phyloP scores from a whole-genome alignment of 2,797 vertebrate species.

The Lophius americanus region DNA sequence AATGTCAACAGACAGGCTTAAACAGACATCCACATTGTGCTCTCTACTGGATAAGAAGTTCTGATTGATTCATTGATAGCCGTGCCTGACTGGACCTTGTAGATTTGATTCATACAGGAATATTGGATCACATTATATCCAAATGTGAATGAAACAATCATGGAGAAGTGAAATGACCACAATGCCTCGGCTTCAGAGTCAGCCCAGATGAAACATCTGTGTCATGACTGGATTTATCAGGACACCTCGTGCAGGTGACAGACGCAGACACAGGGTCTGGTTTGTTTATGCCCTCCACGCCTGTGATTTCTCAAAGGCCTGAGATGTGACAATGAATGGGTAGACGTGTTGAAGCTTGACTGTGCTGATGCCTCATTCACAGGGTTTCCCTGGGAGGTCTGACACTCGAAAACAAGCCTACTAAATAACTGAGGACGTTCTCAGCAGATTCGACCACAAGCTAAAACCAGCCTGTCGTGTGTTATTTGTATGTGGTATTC shows the following conservation, averaged over 20 bases:
- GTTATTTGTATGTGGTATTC: no score
- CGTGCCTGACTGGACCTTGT: no score
- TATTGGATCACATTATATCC: slow-evolving; percentile 5
- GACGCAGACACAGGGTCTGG: slow-evolving; percentile 45
- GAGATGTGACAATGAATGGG: slow-evolving; percentile 64
- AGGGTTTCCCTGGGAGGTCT: slow-evolving; percentile 60
- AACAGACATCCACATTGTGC: slow-evolving; percentile 26
- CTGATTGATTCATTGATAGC: slow-evolving; percentile 39
- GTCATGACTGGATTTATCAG: slow-evolving; percentile 48
- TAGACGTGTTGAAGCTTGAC: slow-evolving; percentile 78
- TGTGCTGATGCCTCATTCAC: slow-evolving; percentile 62
- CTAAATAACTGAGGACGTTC: slow-evolving; percentile 48
- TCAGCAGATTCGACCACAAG: slow-evolving; percentile 55
- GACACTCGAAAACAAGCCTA: slow-evolving; percentile 63
- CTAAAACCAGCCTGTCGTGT: slow-evolving; percentile 44
- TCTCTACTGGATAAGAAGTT: slow-evolving; percentile 59
- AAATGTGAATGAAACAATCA: neutral
- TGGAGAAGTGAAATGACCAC: slow-evolving; percentile 11
- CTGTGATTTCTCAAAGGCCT: slow-evolving; percentile 46
- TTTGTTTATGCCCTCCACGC: slow-evolving; percentile 42
- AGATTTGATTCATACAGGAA: neutral
- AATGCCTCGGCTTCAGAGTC: slow-evolving; percentile 36
- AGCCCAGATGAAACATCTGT: slow-evolving; percentile 51
- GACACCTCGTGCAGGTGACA: slow-evolving; percentile 61
- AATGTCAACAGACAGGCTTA: slow-evolving; percentile 24